Evolutionary conservation across 2,888 invertebrate species (phyloP), one percentile per base, ranked within the genome.

Genomic region (Cryptus viduatorius): DNA sequence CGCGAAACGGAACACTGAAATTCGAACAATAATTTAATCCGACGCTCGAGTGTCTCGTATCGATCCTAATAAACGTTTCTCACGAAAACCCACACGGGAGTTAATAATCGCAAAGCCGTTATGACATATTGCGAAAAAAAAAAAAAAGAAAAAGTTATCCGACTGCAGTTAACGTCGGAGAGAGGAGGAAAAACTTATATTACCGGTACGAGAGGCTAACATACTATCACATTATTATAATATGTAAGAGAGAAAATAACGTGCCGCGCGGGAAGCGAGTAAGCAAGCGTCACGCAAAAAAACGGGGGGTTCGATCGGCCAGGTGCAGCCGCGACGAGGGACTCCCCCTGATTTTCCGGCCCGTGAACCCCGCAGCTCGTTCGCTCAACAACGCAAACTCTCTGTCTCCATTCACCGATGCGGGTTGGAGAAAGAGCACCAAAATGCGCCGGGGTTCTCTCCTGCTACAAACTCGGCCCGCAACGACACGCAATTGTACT

Each of bases 291-390:
- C 78, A 76, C 81, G 80, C 86, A 81, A 86, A 81, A 86, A 68
- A 79, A 73, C 50, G 68, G 64, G 56, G 76, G 84, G 77, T 84
- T 87, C 82, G 86, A 89, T 88, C 88, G 89, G 87, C 91, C 91
- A 91, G 91, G 90, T 91, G 91, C 87, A 86, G 86, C 81, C 86
- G 82, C 86, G 91, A 88, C 85, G 85, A 88, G 89, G 88, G 87
- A 89, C 89, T 90, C 91, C 91, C 92, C 90, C 89, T 90, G 90
- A 91, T 92, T 92, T 91, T 92, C 90, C 89, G 89, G 88, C 90
- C 89, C 88, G 88, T 87, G 88, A 88, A 89, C 89, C 88, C 88
- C 88, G 82, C 59, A 61, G 59, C 87, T 44, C 46, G 71, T 77
- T 73, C 82, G 46, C 76, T 69, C 42, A 56, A 31, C 68, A 65